Conservation (phyloP, 2,888 invertebrate genomes). For the Stenchaetothrips biformis region DNA sequence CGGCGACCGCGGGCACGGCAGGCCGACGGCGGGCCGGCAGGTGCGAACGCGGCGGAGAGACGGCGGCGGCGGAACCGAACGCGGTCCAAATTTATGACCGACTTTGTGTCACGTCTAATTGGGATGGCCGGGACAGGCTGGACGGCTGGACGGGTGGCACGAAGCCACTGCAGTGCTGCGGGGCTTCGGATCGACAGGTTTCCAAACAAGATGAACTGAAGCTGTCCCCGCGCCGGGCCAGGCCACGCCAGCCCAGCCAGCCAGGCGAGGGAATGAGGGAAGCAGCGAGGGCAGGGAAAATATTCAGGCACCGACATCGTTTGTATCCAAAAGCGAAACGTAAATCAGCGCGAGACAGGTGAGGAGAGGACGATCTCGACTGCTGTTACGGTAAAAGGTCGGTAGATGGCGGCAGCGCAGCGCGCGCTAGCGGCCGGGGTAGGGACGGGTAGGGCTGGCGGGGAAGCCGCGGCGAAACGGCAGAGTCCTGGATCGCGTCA, state of each 20-base stretch:
- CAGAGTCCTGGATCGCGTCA: no score
- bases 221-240: background rate
- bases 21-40: background rate
- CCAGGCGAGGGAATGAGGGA: background rate
- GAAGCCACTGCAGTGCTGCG: background rate
- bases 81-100: conserved; percentile 12
- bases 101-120: conserved; percentile 21
- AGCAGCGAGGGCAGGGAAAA: background rate
- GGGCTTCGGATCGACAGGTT: conserved; percentile 4
- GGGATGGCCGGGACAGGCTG: background rate
- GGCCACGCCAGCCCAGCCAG: background rate
- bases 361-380: conserved; percentile 7
- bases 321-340: conserved; percentile 23
- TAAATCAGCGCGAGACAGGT: conserved; percentile 22
- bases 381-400: no score
- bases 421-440: no score
- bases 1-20: no score
- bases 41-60: background rate
- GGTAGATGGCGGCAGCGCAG: no score
- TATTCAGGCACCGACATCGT: conserved; percentile 22
- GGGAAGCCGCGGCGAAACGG: no score
- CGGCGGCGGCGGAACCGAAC: background rate
- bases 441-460: no score
- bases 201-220: conserved; percentile 18
- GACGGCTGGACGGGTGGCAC: background rate